These are phyloP conservation scores for Spilogale gracilis DNA, from an alignment of 2,113 vertebrate genomes.

Conservation along the genomic window DNA sequence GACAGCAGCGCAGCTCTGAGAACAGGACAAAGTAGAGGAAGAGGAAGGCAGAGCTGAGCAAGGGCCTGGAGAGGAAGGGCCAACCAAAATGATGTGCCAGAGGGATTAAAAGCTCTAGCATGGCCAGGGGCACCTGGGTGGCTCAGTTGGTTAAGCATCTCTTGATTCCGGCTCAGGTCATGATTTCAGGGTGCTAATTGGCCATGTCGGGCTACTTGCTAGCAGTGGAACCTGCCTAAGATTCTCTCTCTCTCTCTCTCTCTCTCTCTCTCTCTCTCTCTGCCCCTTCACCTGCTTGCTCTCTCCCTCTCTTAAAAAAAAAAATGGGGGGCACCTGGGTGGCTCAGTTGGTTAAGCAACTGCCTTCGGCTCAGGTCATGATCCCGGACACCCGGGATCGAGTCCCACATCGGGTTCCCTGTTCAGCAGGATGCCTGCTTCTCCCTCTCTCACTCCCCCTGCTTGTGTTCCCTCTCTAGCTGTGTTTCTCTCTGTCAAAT, in stretches of 20 bases:
- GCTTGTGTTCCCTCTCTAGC: no score
- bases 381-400: no score
- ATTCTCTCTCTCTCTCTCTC: not conserved
- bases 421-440: no score
- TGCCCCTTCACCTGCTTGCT: not conserved
- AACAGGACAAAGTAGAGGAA: accelerated
- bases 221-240: not conserved
- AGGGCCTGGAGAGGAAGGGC: not conserved
- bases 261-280: not conserved
- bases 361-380: no score
- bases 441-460: no score
- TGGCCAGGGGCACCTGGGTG: not conserved
- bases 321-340: no score
- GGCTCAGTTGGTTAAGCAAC: no score
- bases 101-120: not conserved
- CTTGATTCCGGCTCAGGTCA: not conserved
- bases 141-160: not conserved
- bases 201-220: accelerated
- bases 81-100: not conserved
- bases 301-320: not conserved
- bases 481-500: no score
- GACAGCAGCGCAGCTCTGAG: accelerated
- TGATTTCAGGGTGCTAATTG: not conserved
- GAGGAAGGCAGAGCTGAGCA: not conserved
- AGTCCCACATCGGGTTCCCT: no score